These are phyloP conservation scores for Camponotus vicinus DNA, from an alignment of 1,140 invertebrate genomes.

Conservation along the genomic window DNA sequence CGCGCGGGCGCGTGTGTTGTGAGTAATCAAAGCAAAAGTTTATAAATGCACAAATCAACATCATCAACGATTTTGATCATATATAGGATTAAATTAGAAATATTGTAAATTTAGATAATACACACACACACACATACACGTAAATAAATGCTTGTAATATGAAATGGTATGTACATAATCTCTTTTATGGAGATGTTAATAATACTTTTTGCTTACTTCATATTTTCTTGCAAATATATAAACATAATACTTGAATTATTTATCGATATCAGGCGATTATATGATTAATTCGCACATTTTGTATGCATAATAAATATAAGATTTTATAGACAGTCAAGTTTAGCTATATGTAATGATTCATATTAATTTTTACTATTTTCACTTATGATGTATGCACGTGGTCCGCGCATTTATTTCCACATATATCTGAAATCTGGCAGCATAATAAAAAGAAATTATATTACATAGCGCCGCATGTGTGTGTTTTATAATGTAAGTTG, in stretches of 20 bases:
- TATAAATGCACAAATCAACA: too few species aligned
- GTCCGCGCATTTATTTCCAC: slow-evolving; percentile 44
- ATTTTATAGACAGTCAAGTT: slow-evolving; percentile 61
- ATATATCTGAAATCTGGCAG: slow-evolving; percentile 57
- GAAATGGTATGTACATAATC: slow-evolving; percentile 11
- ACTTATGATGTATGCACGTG: slow-evolving; percentile 41
- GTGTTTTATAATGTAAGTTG: slow-evolving; percentile 63
- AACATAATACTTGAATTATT: slow-evolving; percentile 25
- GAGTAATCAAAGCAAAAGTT: too few species aligned
- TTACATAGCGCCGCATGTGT: slow-evolving; percentile 40
- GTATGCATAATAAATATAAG: slow-evolving; percentile 56
- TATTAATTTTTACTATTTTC: slow-evolving; percentile 38
- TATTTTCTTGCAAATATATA: slow-evolving; percentile 2
- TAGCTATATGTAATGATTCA: slow-evolving; percentile 28
- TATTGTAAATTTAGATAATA: slow-evolving; percentile 38
- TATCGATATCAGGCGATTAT: slow-evolving; percentile 45
- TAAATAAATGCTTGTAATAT: slow-evolving; percentile 4
- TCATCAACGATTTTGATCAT: too few species aligned
- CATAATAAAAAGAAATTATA: slow-evolving; percentile 51
- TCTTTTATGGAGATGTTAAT: slow-evolving; percentile 30
- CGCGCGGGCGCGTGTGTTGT: too few species aligned
- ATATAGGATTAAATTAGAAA: neutral
- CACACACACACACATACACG: neutral
- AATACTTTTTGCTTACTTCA: neutral
- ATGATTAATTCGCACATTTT: slow-evolving; percentile 50